Percentiles rank a stretch among this genome's conserved stretches.
Conservation (phyloP, 2,113 vertebrate species). For the Spilogale gracilis region DNA sequence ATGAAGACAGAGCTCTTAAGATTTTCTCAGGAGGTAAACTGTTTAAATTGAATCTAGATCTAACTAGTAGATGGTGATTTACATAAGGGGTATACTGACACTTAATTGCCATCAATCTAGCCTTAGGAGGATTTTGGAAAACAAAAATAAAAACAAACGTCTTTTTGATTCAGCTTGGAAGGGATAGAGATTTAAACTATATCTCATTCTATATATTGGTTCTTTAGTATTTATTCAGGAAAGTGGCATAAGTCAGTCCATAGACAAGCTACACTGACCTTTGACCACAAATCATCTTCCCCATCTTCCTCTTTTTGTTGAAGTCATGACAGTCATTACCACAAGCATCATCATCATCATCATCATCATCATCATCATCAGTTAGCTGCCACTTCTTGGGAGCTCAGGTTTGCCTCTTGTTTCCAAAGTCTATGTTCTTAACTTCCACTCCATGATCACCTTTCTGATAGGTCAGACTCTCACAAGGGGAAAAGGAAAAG, state of each 20-base stretch:
- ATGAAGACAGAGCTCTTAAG: background rate
- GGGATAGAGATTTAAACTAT: background rate
- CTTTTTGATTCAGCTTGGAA: background rate
- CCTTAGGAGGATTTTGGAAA: background rate
- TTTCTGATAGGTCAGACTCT: background rate
- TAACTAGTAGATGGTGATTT: background rate
- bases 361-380: no score
- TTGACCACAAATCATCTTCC: background rate
- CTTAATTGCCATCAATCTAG: conserved; percentile 26
- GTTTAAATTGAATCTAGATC: background rate
- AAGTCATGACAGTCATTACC: background rate
- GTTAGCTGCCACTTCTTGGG: background rate
- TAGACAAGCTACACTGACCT: background rate
- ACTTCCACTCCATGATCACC: background rate
- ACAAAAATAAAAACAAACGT: background rate
- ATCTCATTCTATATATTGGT: background rate
- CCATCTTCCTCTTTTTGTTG: background rate
- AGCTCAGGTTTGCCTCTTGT: background rate
- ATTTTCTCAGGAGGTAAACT: conserved; percentile 23
- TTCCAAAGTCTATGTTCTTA: background rate
- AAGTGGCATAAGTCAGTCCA: background rate
- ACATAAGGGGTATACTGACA: background rate
- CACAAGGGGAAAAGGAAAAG: background rate
- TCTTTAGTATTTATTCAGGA: conserved; percentile 15
- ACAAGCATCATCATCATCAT: background rate